Conservation (phyloP, 2,113 vertebrate genomes). For the Ailurus styani region DNA sequence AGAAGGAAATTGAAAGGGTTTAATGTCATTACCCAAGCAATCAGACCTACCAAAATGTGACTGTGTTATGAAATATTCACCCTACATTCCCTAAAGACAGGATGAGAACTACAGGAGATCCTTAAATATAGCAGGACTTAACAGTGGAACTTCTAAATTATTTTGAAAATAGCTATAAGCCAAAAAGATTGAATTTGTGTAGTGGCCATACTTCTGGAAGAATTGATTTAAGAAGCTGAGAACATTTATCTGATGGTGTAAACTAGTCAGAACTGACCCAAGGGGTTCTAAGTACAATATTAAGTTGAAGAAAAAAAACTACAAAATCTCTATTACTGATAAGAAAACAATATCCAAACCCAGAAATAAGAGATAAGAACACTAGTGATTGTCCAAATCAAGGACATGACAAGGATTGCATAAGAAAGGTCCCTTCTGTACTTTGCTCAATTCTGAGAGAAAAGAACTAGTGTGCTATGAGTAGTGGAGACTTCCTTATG, state of each 20-base stretch:
- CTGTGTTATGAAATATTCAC: slow-evolving; percentile 43
- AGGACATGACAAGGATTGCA: neutral
- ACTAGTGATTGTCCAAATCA: neutral
- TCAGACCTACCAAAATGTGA: slow-evolving; percentile 19
- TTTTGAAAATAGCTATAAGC: slow-evolving; percentile 50
- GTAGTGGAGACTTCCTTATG: neutral
- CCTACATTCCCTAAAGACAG: neutral
- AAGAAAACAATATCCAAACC: neutral
- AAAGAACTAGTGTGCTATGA: neutral
- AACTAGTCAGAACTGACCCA: slow-evolving; percentile 43
- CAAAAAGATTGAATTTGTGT: slow-evolving; percentile 67
- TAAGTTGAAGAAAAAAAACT: neutral
- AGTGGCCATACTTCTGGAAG: slow-evolving; percentile 69
- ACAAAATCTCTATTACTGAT: neutral
- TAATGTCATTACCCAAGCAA: slow-evolving; percentile 48
- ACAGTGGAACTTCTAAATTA: slow-evolving; percentile 36
- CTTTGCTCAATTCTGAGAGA: neutral
- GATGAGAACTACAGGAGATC: neutral
- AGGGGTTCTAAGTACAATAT: neutral
- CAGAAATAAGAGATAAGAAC: neutral
- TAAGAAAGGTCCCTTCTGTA: neutral
- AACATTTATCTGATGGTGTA: slow-evolving; percentile 40
- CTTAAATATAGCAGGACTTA: slow-evolving; percentile 14
- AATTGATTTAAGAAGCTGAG: slow-evolving; percentile 55
- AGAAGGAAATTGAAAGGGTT: slow-evolving; percentile 47